Base-by-base conservation (phyloP, 2,113 vertebrate species). In the Suricata suricatta region DNA sequence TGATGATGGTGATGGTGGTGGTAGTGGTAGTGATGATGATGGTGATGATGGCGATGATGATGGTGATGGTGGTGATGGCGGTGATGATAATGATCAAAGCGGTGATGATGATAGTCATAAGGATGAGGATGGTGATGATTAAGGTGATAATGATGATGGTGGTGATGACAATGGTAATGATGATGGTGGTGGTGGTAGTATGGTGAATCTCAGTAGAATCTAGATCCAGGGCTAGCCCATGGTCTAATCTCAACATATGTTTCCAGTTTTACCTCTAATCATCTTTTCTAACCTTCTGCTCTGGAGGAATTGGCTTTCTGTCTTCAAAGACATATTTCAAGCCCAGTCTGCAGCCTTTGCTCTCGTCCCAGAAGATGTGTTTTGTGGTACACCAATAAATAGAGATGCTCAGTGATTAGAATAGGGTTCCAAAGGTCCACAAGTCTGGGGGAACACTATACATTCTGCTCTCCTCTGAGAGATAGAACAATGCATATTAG, bases 41-140 rank as follows among this genome's bases (percentile, higher is more conserved):
- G 41, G 41, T 41, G 41, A 5, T 41, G 41, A 5, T 41, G 41
- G 41, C 6, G 41, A 5, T 21, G 35, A 3, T 25, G 9, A 0
- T 92, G 17, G n/a, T 64, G 14, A 29, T 68, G 68, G 13, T 27
- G 69, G 8, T 50, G 57, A 9, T 1, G 16, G 1, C 0, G 15
- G 5, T 0, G 19, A 9, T 5, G 35, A 17, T 10, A 21, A 12
- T 0, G 31, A 2, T 10, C 2, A 4, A 2, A 31, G 0, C 19
- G 33, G 1, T 35, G 29, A 0, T 33, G 33, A 1, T n/a, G 4
- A 12, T 29, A 31, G 0, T 25, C 33, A 2, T 38, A 23, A 0
- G 27, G 33, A 1, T 29, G 4, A 12, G 21, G 4, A 10, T 7
- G 29, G 0, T 33, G 47, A 2, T 5, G 13, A 41, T 41, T 41